A percentile compares a stretch with the other conserved stretches of the same genome.
These are phyloP conservation scores for Coelinius sp. DNA, from an alignment of 2,888 invertebrate species.

Conservation along the genomic window DNA sequence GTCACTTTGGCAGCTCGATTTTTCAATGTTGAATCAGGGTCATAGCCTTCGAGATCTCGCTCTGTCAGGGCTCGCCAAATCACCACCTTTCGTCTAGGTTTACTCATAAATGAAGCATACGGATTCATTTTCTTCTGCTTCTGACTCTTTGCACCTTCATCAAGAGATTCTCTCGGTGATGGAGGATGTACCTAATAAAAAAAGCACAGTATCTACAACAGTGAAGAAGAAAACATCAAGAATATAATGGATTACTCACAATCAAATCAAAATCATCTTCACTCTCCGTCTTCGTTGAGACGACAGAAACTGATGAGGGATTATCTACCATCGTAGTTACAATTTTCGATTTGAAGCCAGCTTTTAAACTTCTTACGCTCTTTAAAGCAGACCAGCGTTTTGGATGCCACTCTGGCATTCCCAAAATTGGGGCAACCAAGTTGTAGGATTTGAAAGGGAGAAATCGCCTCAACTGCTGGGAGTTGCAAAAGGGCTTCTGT, in stretches of 20 bases:
- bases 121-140: slow-evolving; percentile 52
- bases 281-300: slow-evolving; percentile 15
- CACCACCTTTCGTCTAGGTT: slow-evolving; percentile 61
- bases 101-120: slow-evolving; percentile 60
- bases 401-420: slow-evolving; percentile 53
- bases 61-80: slow-evolving; percentile 61
- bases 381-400: slow-evolving; percentile 36
- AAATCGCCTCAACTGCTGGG: slow-evolving; percentile 55
- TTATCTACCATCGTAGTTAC: background rate
- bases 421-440: slow-evolving; percentile 59
- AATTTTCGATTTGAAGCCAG: background rate
- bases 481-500: slow-evolving; percentile 58
- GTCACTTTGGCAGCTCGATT: slow-evolving; percentile 59
- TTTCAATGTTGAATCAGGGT: slow-evolving; percentile 63
- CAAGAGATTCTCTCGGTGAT: slow-evolving; percentile 45
- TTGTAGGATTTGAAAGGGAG: slow-evolving; percentile 59
- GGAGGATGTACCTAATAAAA: slow-evolving; percentile 60
- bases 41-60: slow-evolving; percentile 61
- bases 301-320: background rate
- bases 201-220: background rate
- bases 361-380: slow-evolving; percentile 18
- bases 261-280: slow-evolving; percentile 42
- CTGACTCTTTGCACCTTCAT: slow-evolving; percentile 15
- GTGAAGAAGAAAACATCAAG: background rate
- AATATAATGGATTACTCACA: slow-evolving; percentile 40